Evolutionary conservation across 2,113 vertebrate genomes (phyloP), one percentile per base, ranked within the genome.

Genomic region (Phoxinus phoxinus): DNA sequence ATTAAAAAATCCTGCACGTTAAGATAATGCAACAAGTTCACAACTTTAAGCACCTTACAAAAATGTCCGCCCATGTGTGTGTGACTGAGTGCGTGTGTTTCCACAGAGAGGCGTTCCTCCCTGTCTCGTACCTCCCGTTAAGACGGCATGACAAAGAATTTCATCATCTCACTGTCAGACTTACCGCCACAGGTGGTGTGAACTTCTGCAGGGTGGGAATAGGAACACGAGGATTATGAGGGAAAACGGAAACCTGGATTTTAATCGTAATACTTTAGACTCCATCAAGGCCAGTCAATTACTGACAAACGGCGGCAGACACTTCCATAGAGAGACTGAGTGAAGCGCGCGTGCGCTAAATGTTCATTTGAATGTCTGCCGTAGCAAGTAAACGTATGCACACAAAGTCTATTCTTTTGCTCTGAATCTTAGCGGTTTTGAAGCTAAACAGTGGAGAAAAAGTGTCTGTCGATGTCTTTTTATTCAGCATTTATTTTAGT

Each of bases 51-150:
- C 78, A 65, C 59, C 58, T 81, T 51, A 51, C 5, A 51, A 30
- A 65, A 19, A 15, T 46, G 59, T 65, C 53, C 21, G 3, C 30
- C 32, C 32, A 1, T 41, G 30, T 32, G 67, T 41, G 35, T 41
- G 21, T 71, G 67, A 12, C 9, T 41, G 46, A 11, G 48, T 17
- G n/a, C 30, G 15, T 13, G 79, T 5, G 59, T 81, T 67, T 67
- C 19, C 37, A 30, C 0, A 11, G 30, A 81, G 17, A 81, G 51
- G 75, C 19, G 51, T 77, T 58, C 48, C 11, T 69, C 12, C 61
- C 61, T n/a, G 79, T 69, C 79, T 81, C 61, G 19, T 51, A 32
- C 79, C 79, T 51, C 79, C 79, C 25, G 79, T 44, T 67, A 81
- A 81, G 3, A 53, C 0, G 11, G n/a, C 1, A 51, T 81, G 61